These are phyloP conservation scores for Tarsius wallacei DNA, from an alignment of 2,797 vertebrate genomes.

Conservation along the genomic window DNA sequence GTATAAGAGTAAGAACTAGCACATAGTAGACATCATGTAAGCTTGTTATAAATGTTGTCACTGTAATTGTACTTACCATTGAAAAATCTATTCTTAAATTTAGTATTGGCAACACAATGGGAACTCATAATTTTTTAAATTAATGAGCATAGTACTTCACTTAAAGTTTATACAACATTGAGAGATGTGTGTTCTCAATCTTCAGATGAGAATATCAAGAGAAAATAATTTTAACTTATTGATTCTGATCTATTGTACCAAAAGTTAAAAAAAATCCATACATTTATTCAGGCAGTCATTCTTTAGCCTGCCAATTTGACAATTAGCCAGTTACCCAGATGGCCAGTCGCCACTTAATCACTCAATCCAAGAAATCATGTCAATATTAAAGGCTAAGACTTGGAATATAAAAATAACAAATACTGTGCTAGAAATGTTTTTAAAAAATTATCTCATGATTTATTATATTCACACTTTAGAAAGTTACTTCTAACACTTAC, in stretches of 20 bases:
- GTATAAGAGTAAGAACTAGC: background rate
- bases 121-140: background rate
- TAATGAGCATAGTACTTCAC: background rate
- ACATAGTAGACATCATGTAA: background rate
- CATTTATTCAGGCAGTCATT: background rate
- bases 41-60: background rate
- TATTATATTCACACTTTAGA: background rate
- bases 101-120: background rate
- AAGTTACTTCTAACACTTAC: background rate
- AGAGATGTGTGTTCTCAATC: background rate
- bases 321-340: background rate
- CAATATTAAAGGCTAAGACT: background rate
- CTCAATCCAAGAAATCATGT: background rate
- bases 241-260: background rate
- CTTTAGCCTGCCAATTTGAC: background rate
- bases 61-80: background rate
- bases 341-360: background rate
- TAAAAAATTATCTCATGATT: background rate
- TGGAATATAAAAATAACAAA: background rate
- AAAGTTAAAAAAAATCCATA: background rate
- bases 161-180: background rate
- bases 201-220: background rate
- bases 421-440: background rate
- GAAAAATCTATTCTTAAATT: background rate
- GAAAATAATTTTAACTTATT: background rate